These are phyloP conservation scores for Hyposoter didymator DNA, from an alignment of 2,888 invertebrate genomes.

Conservation along the genomic window DNA sequence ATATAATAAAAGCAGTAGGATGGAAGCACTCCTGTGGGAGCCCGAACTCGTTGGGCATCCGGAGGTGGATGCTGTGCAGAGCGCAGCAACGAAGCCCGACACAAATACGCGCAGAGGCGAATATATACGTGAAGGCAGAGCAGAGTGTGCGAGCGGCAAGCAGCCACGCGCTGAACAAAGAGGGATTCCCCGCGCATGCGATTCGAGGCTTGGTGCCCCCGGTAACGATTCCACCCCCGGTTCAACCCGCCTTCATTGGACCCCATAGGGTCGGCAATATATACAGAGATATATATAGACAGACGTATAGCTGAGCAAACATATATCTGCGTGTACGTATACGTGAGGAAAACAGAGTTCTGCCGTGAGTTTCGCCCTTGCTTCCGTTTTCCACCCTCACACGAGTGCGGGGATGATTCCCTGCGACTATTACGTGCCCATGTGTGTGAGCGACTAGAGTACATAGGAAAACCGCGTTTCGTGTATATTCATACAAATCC, in stretches of 20 bases:
- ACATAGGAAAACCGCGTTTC: constrained; percentile 30
- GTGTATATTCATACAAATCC: constrained; percentile 13
- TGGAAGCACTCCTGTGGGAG: constrained; percentile 80
- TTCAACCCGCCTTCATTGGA: constrained; percentile 65
- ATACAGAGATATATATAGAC: constrained; percentile 11
- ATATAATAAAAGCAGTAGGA: constrained; percentile 80
- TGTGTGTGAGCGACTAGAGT: constrained; percentile 9
- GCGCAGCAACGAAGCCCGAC: constrained; percentile 46
- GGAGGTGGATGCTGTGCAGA: constrained; percentile 64
- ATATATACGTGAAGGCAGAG: constrained; percentile 12
- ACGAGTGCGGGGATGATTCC: constrained; percentile 40
- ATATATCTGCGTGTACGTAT: constrained; percentile 2
- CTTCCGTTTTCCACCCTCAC: constrained; percentile 53
- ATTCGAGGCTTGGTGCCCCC: constrained; percentile 72
- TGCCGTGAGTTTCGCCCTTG: constrained; percentile 55
- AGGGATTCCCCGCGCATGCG: constrained; percentile 80
- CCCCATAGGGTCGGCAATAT: constrained; percentile 44
- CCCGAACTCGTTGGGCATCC: constrained; percentile 68
- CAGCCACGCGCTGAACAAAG: constrained; percentile 78
- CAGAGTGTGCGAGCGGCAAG: constrained; percentile 53
- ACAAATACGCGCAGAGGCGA: constrained; percentile 16
- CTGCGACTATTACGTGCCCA: constrained; percentile 7
- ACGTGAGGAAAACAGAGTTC: constrained; percentile 27
- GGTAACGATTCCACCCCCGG: constrained; percentile 78
- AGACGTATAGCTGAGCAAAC: constrained; percentile 6